Percentiles rank a stretch among this genome's conserved stretches.
phyloP scores from a whole-genome alignment of 1,140 invertebrate genomes.

The Myzus persicae region DNA sequence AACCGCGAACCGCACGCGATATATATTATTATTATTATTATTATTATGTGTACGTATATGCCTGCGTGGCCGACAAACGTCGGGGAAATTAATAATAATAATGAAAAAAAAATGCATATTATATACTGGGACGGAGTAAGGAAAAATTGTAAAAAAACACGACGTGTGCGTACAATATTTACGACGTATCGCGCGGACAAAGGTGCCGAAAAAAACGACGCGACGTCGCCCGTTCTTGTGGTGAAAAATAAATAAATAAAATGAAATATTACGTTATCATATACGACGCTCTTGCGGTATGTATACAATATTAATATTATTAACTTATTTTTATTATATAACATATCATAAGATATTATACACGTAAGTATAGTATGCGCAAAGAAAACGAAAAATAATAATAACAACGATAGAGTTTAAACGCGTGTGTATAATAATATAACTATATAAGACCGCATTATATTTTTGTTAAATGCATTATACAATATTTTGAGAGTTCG shows the following conservation, averaged over 20 bases:
- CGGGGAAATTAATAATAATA: conserved; percentile 31
- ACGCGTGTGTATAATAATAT: too few species aligned
- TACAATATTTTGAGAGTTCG: not conserved
- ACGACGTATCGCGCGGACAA: conserved; percentile 33
- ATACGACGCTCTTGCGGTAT: not conserved
- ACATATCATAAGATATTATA: not conserved
- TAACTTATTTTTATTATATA: not conserved
- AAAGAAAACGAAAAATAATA: not conserved
- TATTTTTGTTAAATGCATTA: not conserved
- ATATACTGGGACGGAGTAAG: too few species aligned
- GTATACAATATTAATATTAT: not conserved
- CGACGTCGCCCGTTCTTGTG: not conserved
- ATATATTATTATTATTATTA: not conserved
- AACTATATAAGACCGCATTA: too few species aligned
- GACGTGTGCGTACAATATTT: conserved; percentile 35
- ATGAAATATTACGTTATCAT: not conserved
- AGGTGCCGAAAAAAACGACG: conserved; percentile 42
- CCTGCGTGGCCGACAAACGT: conserved; percentile 36
- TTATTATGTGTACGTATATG: not conserved
- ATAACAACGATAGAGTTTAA: not conserved
- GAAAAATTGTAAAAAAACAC: conserved; percentile 25
- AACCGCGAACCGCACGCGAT: conserved; percentile 48
- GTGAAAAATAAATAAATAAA: conserved; percentile 12
- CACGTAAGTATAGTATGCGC: too few species aligned
- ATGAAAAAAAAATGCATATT: not conserved